Base-by-base conservation (phyloP, 1,140 invertebrate species). In the Achatina immaculata region DNA sequence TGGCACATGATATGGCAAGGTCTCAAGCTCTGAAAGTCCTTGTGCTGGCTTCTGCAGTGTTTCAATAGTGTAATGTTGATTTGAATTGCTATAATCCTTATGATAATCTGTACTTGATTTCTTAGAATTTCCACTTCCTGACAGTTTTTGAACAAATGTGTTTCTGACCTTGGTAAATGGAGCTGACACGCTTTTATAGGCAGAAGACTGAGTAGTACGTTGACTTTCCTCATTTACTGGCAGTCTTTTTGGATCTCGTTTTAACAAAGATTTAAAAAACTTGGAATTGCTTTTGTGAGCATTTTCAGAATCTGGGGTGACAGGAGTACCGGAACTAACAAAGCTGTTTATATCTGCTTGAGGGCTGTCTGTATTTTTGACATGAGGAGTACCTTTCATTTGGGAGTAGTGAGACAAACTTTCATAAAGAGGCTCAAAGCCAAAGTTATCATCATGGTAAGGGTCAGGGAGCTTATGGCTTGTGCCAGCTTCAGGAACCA, bases 111-210 rank as follows among this genome's bases (percentile, higher is more conserved):
- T 62, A 16, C 80, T 78, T 31, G 28, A 68, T 51, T 82, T 84
- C 48, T 84, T 82, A 48, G 78, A 68, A 42, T 71, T 79, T 43
- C 65, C 55, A 31, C 40, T 69, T 16, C 80, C 79, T 19, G 86
- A 80, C 21, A 87, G 81, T 81, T 86, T 88, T 45, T 87, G 81
- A 74, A 85, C 84, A 11, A 87, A 82, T 58, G 82, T 83, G 78
- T 83, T 83, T 36, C 81, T 72, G 3, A 87, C 69, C 78, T 88
- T 88, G 51, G 79, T 83, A 38, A 87, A 85, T 3, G 85, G 83
- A 42, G 72, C 73, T 71, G 73, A 43, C 0, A 80, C 38, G 85
- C 82, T 43, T 83, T 73, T 81, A 83, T 85, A 24, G 83, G 66
- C 83, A 78, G 85, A 1, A 83, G 83, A 36, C 83, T 85, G n/a